phyloP scores from a whole-genome alignment of 2,113 vertebrate species.

The Tragelaphus strepsiceros region DNA sequence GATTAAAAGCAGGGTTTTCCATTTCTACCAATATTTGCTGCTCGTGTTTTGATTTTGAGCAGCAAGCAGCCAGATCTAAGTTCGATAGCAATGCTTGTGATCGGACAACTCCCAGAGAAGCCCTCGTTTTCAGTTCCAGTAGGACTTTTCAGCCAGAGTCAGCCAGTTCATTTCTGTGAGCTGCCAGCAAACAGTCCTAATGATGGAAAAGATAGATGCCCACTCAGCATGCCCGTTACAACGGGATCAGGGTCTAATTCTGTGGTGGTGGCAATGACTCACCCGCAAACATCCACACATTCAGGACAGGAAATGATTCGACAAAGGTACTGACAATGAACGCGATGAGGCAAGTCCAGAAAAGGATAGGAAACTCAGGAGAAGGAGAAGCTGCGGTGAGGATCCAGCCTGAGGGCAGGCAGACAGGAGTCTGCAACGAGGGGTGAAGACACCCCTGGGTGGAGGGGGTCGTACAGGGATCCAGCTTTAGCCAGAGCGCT shows the following conservation, averaged over 20 bases:
- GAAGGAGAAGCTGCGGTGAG: too few relatives aligned
- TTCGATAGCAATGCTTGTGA: neutral
- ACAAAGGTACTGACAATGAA: neutral
- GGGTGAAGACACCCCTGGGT: neutral
- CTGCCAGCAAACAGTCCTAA: too few relatives aligned
- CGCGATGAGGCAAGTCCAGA: fast-evolving
- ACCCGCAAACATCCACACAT: fast-evolving
- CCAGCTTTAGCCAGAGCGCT: neutral
- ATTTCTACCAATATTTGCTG: neutral
- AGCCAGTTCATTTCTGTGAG: too few relatives aligned
- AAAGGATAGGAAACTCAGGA: neutral
- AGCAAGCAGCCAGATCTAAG: neutral
- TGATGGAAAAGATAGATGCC: too few relatives aligned
- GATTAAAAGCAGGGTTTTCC: neutral
- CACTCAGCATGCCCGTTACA: neutral
- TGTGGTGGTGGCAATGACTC: neutral
- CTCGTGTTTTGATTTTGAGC: neutral
- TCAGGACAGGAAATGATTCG: fast-evolving
- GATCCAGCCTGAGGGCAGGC: neutral
- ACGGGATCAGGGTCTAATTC: neutral
- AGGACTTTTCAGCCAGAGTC: neutral
- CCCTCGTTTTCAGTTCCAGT: neutral
- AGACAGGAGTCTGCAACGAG: neutral
- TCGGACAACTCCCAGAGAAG: neutral
- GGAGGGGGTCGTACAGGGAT: neutral